Conservation (phyloP, 2,888 invertebrate genomes). For the Andrena trimmerana region DNA sequence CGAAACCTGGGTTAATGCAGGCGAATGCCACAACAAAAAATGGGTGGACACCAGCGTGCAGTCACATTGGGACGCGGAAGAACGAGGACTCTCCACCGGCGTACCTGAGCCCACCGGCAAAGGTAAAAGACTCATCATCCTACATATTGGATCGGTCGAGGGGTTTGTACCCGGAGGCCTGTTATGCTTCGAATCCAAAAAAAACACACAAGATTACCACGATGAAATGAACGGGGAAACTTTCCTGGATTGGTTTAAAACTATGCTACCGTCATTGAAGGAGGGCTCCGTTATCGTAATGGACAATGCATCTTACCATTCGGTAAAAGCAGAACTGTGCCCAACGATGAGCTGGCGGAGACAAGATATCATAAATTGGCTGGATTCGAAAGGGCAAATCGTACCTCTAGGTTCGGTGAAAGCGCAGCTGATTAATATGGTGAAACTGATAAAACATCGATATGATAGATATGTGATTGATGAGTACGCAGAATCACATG, state of each 20-base stretch:
- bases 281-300: not conserved
- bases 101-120: constrained; percentile 2
- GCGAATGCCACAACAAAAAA: not conserved
- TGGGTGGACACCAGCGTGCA: not conserved
- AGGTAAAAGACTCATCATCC: not conserved
- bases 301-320: not conserved
- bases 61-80: not conserved
- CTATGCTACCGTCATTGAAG: not conserved
- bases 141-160: constrained; percentile 4
- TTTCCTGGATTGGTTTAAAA: constrained; percentile 1
- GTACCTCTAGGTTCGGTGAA: too few species aligned
- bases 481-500: too few species aligned
- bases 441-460: too few species aligned
- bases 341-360: not conserved
- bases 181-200: constrained; percentile 7
- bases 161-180: constrained; percentile 11
- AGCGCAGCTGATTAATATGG: too few species aligned
- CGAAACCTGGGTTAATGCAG: constrained; percentile 11
- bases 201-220: not conserved
- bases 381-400: too few species aligned
- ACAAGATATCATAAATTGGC: too few species aligned
- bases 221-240: constrained; percentile 11
- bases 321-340: not conserved
- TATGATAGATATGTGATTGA: too few species aligned
- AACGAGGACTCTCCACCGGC: not conserved